Evolutionary conservation across 2,797 vertebrate genomes (phyloP).

Genomic region (Setipinna tenuifilis): DNA sequence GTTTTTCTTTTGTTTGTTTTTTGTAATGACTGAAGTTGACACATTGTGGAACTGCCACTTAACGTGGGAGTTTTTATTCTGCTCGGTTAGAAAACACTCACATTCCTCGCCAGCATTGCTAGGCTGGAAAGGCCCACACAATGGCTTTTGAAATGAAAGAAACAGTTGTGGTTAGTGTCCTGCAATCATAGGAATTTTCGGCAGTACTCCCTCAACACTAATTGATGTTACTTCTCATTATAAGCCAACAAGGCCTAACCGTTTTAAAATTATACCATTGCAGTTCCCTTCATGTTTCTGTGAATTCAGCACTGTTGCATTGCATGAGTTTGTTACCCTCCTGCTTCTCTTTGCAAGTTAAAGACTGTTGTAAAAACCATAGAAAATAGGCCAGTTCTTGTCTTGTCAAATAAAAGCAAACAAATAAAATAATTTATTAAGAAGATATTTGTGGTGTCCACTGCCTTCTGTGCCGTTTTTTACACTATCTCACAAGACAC

Average conservation of each 20-base stretch:
- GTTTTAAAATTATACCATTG: neutral
- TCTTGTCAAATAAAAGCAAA: neutral
- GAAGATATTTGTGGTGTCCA: neutral
- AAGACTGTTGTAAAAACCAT: neutral
- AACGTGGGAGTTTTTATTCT: neutral
- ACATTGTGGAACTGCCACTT: neutral
- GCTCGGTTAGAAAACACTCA: neutral
- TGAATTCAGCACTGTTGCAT: neutral
- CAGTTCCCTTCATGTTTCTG: neutral
- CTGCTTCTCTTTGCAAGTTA: neutral
- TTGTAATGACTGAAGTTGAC: neutral
- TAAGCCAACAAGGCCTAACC: neutral
- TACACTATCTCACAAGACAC: neutral
- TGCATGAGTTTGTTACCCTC: neutral
- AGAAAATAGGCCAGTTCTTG: neutral
- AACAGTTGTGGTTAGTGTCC: neutral
- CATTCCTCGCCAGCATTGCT: neutral
- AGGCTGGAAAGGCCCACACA: neutral
- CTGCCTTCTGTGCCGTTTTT: neutral
- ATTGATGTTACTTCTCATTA: neutral
- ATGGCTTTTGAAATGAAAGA: neutral
- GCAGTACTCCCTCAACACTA: neutral
- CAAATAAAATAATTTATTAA: conserved; percentile 20
- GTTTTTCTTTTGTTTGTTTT: neutral
- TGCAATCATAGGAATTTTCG: neutral